A percentile compares a stretch with the other conserved stretches of the same genome.
Evolutionary conservation across 1,140 invertebrate species (phyloP).

Genomic region (Aplysia californica): DNA sequence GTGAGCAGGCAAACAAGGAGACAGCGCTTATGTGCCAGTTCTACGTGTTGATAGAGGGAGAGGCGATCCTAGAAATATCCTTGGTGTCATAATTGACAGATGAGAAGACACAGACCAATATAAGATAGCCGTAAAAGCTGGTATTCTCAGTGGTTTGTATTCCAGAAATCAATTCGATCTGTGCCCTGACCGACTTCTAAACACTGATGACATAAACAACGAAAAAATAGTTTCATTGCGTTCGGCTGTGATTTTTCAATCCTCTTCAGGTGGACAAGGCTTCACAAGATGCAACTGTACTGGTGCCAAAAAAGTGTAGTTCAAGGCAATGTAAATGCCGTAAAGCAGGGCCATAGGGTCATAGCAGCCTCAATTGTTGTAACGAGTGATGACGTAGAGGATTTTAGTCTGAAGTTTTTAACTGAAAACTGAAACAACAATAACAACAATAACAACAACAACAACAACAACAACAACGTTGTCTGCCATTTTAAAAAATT

Average conservation of each 20-base stretch:
- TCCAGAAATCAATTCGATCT: background rate
- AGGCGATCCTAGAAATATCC: background rate
- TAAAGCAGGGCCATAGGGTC: background rate
- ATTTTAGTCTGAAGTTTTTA: background rate
- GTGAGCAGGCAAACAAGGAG: background rate
- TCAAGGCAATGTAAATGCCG: background rate
- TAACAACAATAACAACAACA: background rate
- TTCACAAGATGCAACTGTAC: background rate
- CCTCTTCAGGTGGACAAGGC: background rate
- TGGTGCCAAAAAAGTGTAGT: background rate
- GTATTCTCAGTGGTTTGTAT: background rate
- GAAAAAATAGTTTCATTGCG: background rate
- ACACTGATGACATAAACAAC: background rate
- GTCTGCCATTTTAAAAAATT: background rate
- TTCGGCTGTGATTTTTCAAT: background rate
- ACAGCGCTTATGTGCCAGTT: background rate
- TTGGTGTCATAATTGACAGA: background rate
- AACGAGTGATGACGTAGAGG: background rate
- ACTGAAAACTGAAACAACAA: conserved; percentile 1
- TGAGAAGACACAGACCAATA: background rate
- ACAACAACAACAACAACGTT: background rate
- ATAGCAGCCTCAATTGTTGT: background rate
- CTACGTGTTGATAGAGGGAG: background rate
- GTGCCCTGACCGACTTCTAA: background rate
- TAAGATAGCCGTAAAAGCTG: background rate